These are phyloP conservation scores for Hydrozoanthus tunicans DNA, from an alignment of 64 coral and sea anemone genomes.

Conservation along the genomic window DNA sequence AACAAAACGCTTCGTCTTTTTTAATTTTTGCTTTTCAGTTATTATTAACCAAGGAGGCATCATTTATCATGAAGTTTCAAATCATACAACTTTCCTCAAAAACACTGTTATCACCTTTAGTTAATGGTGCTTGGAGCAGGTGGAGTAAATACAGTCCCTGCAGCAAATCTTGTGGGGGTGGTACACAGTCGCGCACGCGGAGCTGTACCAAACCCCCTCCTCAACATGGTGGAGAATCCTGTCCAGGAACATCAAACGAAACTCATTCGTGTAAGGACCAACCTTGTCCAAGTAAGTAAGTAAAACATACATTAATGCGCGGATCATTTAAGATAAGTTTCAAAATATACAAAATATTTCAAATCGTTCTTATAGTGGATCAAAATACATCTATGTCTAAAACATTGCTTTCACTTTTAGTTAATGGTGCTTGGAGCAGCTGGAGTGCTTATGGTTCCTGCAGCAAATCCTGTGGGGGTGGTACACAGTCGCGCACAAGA, in stretches of 20 bases:
- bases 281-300: constrained; percentile 31
- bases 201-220: constrained; percentile 35
- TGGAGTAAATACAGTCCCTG: constrained; percentile 13
- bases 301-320: background rate
- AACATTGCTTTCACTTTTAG: background rate
- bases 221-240: background rate
- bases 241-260: background rate
- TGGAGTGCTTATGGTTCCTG: constrained; percentile 34
- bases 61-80: background rate
- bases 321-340: background rate
- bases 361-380: background rate
- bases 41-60: background rate
- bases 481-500: constrained; percentile 10
- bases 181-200: background rate
- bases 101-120: background rate
- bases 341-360: background rate
- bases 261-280: background rate
- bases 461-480: constrained; percentile 26
- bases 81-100: background rate
- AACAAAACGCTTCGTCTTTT: too few relatives aligned
- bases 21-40: background rate
- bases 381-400: too few relatives aligned
- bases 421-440: constrained; percentile 56
- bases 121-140: constrained; percentile 54
- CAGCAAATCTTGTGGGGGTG: constrained; percentile 32